Conservation (phyloP, 2,888 invertebrate species). For the Cryptocheilus praepositus region DNA sequence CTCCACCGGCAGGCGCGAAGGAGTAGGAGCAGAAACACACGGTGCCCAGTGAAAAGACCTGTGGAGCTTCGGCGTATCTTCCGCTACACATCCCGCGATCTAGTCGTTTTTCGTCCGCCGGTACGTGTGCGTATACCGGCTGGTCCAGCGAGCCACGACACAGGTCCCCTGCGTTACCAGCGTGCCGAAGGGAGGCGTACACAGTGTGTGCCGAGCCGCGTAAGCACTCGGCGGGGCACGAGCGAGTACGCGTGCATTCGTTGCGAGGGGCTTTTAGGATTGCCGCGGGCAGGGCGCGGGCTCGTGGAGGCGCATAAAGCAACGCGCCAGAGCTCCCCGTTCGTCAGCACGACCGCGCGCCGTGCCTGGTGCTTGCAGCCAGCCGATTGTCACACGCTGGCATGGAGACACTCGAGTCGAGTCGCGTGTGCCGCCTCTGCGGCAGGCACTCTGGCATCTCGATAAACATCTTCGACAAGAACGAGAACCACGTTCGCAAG, state of each 20-base stretch:
- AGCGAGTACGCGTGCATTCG: constrained; percentile 20
- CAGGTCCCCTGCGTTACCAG: constrained; percentile 13
- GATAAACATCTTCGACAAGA: constrained; percentile 68
- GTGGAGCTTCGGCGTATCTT: constrained; percentile 8
- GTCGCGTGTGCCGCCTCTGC: constrained; percentile 69
- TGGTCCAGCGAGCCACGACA: constrained; percentile 14
- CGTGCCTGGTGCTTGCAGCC: no score
- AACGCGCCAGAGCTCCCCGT: not conserved
- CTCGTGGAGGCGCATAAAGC: constrained; percentile 2
- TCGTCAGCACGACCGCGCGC: not conserved
- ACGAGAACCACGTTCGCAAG: constrained; percentile 65
- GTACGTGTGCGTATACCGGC: constrained; percentile 25
- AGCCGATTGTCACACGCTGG: constrained; percentile 16
- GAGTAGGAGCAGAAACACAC: no score
- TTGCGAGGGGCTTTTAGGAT: constrained; percentile 15
- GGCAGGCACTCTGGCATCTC: constrained; percentile 67
- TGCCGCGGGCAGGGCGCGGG: constrained; percentile 26
- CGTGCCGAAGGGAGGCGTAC: constrained; percentile 29
- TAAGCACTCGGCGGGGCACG: constrained; percentile 13
- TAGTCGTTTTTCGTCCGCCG: constrained; percentile 30
- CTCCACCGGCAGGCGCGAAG: not conserved
- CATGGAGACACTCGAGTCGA: constrained; percentile 71
- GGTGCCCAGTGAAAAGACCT: constrained; percentile 3
- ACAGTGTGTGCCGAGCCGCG: constrained; percentile 19
- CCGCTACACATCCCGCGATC: no score